These are phyloP conservation scores for Ochropleura leucogaster DNA, from an alignment of 2,888 invertebrate species.

Conservation along the genomic window DNA sequence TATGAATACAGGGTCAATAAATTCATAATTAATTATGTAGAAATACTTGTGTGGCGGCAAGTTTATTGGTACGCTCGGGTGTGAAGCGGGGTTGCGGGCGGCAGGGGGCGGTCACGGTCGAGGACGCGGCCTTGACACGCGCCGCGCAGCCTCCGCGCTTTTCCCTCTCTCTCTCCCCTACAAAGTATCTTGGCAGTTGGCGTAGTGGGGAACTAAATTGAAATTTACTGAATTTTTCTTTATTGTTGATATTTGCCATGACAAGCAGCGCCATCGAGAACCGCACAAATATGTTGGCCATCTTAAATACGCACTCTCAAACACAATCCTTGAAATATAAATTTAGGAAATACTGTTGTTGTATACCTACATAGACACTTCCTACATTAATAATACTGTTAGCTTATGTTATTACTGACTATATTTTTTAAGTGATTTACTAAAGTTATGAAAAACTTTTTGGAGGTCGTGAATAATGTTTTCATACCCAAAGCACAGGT, in stretches of 20 bases:
- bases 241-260: conserved; percentile 14
- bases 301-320: neutral
- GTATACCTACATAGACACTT: neutral
- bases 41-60: conserved; percentile 43
- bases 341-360: neutral
- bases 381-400: conserved; percentile 5
- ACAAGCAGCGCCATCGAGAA: conserved; percentile 21
- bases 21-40: conserved; percentile 34
- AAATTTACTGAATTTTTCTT: conserved; percentile 43
- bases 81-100: conserved; percentile 28
- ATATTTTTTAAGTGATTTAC: neutral
- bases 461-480: neutral
- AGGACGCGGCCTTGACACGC: conserved; percentile 87
- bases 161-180: conserved; percentile 26
- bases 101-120: conserved; percentile 84
- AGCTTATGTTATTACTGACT: neutral
- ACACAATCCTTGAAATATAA: conserved; percentile 8
- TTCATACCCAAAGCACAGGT: neutral
- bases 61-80: conserved; percentile 56
- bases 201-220: conserved; percentile 34
- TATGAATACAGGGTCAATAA: conserved; percentile 22
- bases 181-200: conserved; percentile 35
- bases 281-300: conserved; percentile 3
- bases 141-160: conserved; percentile 82
- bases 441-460: conserved; percentile 8